phyloP scores from a whole-genome alignment of 2,797 vertebrate species.

The Calcarius lapponicus region DNA sequence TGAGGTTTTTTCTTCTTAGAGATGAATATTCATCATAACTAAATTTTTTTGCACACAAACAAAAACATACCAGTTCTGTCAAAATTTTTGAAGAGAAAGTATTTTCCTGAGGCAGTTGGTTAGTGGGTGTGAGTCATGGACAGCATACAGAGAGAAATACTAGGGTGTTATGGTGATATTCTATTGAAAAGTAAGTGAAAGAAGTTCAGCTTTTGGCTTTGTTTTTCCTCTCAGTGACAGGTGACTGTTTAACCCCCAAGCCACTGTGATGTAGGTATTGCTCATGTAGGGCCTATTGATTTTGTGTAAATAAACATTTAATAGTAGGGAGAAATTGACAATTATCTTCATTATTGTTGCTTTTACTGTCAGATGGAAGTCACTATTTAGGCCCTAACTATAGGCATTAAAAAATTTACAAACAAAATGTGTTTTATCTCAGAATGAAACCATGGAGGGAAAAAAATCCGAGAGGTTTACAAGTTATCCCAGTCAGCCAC shows the following conservation, averaged over 20 bases:
- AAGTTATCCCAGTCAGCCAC: neutral
- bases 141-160: neutral
- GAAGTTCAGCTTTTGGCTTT: constrained; percentile 1
- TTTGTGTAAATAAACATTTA: neutral
- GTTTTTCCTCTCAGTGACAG: neutral
- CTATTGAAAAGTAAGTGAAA: neutral
- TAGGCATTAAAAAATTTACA: neutral
- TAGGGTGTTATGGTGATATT: neutral
- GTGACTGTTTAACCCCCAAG: neutral
- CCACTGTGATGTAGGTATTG: neutral
- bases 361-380: neutral
- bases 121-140: constrained; percentile 36
- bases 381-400: neutral
- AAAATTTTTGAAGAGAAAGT: neutral
- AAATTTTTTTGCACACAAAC: neutral
- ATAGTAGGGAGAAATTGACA: neutral
- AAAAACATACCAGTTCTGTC: neutral
- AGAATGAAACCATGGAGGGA: neutral
- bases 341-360: neutral
- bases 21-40: neutral
- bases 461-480: neutral
- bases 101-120: constrained; percentile 43
- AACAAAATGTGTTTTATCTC: neutral
- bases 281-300: neutral
- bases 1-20: neutral